Conservation (phyloP, 2,888 invertebrate species). For the Stenurella melanura region DNA sequence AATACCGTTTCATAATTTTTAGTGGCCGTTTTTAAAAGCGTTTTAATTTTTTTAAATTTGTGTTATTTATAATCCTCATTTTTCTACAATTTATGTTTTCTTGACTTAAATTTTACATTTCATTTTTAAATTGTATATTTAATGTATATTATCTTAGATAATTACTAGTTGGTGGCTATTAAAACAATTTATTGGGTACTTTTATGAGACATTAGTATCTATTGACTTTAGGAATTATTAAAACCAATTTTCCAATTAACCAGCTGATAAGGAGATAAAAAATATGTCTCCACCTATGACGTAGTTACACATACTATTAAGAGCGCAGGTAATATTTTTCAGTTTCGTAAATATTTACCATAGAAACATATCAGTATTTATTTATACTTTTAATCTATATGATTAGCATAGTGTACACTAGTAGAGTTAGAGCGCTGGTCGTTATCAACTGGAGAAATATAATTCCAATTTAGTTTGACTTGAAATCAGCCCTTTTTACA, state of each 20-base stretch:
- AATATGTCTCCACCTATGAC: background rate
- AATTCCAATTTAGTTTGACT: no score
- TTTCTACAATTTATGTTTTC: no score
- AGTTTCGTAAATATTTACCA: constrained; percentile 25
- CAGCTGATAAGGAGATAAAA: constrained; percentile 16
- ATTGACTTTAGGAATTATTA: constrained; percentile 1
- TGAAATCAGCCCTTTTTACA: no score
- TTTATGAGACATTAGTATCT: background rate
- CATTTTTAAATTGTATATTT: no score
- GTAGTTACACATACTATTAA: background rate
- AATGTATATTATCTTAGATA: no score
- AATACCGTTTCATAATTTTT: no score
- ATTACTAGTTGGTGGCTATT: background rate
- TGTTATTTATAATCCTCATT: no score
- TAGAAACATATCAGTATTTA: constrained; percentile 20
- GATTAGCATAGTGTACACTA: background rate
- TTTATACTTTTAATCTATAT: constrained; percentile 31
- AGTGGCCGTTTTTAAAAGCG: no score
- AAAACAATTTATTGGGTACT: background rate
- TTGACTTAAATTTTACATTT: no score
- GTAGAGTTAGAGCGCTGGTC: background rate
- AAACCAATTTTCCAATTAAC: background rate
- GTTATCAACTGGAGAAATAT: no score
- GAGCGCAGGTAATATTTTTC: constrained; percentile 2
- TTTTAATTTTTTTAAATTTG: no score